Evolutionary conservation across 2,888 invertebrate genomes (phyloP), one percentile per base, ranked within the genome.

Genomic region (Slavum lentiscoides): DNA sequence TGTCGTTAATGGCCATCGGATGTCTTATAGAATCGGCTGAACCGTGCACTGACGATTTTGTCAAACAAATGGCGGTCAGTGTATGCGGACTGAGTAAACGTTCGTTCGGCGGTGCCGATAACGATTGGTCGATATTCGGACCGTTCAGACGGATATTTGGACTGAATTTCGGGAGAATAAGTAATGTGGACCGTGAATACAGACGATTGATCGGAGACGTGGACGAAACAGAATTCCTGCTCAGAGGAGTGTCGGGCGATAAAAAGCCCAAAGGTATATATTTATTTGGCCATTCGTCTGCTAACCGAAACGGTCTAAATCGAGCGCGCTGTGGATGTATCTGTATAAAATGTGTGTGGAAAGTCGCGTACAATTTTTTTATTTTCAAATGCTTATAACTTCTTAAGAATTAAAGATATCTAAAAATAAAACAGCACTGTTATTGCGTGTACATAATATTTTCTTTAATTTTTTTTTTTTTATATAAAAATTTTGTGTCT

Each of bases 181-280:
- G 13, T 13, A 19, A 75, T 19, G 5, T 62, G 6, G 70, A 80
- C 64, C 70, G 19, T 3, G 30, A 70, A 23, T 80, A 19, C 19
- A 23, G 62, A 80, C 21, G 23, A 19, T 0, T 80, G 39, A 19
- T 80, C 4, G 39, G 8, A 17, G 21, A 17, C 5, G 13, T 43
- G 11, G 69, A 53, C 3, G 77, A 80, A 55, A 17, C 37, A 11
- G 64, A 64, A 2, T 39, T 59, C 6, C 53, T 62, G 11, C 13
- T 58, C 2, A 53, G 53, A 49, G 69, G 53, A 49, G 69, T 30
- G 58, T 23, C 19, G 11, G 23, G 67, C 4, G 37, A 58, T 11
- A 58, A 23, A 30, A 75, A 67, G 58, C 23, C 43, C 17, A 67
- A 43, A 75, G 75, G 75, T 75, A 75, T 64, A 21, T 64, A 61